A percentile compares a stretch with the other conserved stretches of the same genome.
phyloP scores from a whole-genome alignment of 2,797 vertebrate genomes.

The Tachyglossus aculeatus region DNA sequence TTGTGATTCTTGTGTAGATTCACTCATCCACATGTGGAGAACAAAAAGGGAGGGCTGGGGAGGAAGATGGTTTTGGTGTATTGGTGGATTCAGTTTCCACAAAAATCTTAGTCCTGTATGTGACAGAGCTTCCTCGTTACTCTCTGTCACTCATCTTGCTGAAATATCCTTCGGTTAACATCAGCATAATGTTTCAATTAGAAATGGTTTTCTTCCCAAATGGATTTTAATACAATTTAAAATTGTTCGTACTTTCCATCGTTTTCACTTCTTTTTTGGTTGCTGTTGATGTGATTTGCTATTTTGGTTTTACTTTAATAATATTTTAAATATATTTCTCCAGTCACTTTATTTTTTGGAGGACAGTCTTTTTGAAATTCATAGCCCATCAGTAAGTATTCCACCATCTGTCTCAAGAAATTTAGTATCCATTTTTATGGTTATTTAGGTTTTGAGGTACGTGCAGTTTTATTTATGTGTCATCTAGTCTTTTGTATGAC shows the following conservation, averaged over 20 bases:
- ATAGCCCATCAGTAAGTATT: constrained; percentile 47
- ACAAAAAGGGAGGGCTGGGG: background rate
- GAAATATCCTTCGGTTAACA: constrained; percentile 25
- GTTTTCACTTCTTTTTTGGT: constrained; percentile 40
- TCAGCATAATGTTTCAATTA: constrained; percentile 6
- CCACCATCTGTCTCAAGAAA: constrained; percentile 58
- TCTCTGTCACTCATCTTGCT: background rate
- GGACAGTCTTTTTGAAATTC: constrained; percentile 52
- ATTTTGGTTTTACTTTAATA: constrained; percentile 40
- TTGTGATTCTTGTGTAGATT: too few species aligned
- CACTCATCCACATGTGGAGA: background rate
- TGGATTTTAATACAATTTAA: constrained; percentile 20
- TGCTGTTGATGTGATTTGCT: constrained; percentile 28
- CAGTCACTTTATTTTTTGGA: constrained; percentile 39
- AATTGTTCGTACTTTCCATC: constrained; percentile 4
- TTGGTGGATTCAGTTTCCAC: constrained; percentile 10
- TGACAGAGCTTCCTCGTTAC: constrained; percentile 13
- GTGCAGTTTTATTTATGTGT: constrained; percentile 55
- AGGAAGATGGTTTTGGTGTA: background rate
- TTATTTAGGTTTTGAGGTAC: constrained; percentile 63
- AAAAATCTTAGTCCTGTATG: background rate
- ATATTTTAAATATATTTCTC: constrained; percentile 43
- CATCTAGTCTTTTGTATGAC: constrained; percentile 57
- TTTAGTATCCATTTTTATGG: constrained; percentile 54
- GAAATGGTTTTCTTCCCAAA: constrained; percentile 24